Evolutionary conservation across 2,113 vertebrate species (phyloP).

Genomic region (Equus quagga): DNA sequence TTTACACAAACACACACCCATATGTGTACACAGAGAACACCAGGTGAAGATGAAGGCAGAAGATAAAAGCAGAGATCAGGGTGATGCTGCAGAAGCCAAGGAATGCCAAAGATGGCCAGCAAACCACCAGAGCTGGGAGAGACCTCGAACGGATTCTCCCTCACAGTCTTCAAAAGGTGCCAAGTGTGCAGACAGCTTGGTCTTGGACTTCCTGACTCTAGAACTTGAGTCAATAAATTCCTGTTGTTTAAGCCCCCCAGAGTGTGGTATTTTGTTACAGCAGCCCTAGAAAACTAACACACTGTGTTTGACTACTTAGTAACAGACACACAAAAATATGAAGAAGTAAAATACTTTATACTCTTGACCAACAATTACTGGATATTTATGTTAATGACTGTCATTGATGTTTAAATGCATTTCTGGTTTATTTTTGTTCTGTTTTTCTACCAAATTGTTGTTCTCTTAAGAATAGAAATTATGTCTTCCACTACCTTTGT

Average conservation of each 20-base stretch:
- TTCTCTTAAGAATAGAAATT: not conserved
- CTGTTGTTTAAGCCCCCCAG: not conserved
- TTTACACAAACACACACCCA: not conserved
- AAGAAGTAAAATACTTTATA: not conserved
- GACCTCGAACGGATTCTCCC: not conserved
- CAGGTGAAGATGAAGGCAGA: not conserved
- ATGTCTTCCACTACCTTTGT: not conserved
- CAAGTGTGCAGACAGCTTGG: not conserved
- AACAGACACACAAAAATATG: not conserved
- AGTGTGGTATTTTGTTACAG: not conserved
- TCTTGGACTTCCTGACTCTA: not conserved
- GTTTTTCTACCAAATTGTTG: not conserved
- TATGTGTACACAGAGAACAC: not conserved
- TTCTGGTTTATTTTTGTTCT: not conserved
- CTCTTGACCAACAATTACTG: not conserved
- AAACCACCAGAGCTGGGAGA: not conserved
- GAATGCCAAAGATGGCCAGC: not conserved
- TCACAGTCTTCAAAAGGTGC: not conserved
- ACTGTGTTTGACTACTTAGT: not conserved
- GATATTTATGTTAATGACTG: not conserved
- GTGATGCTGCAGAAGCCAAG: not conserved
- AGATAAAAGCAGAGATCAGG: not conserved
- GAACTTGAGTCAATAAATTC: not conserved
- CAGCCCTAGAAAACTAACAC: not conserved
- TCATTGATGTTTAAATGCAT: not conserved